These are phyloP conservation scores for Spilosoma lubricipeda DNA, from an alignment of 2,888 invertebrate genomes.

Conservation along the genomic window DNA sequence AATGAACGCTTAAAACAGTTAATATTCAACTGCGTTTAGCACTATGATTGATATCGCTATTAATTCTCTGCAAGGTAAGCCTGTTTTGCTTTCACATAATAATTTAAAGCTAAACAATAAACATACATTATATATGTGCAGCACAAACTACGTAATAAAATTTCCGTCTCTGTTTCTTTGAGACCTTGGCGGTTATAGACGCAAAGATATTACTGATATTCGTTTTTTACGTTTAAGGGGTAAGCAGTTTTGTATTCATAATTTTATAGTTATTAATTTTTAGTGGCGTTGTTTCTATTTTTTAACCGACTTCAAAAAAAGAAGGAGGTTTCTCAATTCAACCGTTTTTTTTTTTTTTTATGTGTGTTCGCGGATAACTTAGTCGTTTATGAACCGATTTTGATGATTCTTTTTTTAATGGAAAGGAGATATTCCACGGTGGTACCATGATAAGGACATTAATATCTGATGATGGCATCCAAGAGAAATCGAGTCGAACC, in stretches of 20 bases:
- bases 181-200: slow-evolving; percentile 1
- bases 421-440: no score
- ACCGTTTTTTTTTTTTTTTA: no score
- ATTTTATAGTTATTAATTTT: no score
- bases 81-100: slow-evolving; percentile 26
- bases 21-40: slow-evolving; percentile 7
- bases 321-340: no score
- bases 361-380: no score
- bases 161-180: slow-evolving; percentile 13
- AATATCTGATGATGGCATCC: no score
- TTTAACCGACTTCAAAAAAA: no score
- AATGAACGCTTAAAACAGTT: slow-evolving; percentile 1
- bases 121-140: slow-evolving; percentile 5
- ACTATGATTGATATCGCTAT: slow-evolving; percentile 23
- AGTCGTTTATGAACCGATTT: no score
- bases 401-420: no score
- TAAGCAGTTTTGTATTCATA: background rate
- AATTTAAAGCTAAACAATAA: slow-evolving; percentile 23
- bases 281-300: no score
- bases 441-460: no score
- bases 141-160: slow-evolving; percentile 2
- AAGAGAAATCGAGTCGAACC: no score
- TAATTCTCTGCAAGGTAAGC: slow-evolving; percentile 23
- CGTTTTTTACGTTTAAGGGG: background rate
- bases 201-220: background rate